Evolutionary conservation across 2,113 vertebrate genomes (phyloP).

Genomic region (Vulpes ferrilata): DNA sequence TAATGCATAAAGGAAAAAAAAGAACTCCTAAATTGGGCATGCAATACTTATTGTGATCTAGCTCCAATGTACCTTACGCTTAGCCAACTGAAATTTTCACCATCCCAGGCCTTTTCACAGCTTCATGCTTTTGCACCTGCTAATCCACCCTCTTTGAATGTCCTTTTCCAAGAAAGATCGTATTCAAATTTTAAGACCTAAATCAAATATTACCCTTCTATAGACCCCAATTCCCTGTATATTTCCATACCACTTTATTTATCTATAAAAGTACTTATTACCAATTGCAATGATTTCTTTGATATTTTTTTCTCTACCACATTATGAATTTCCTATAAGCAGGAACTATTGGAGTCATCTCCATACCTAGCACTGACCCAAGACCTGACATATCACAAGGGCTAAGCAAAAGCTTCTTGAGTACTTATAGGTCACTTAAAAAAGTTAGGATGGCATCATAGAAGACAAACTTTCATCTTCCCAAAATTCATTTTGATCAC

Average conservation of each 20-base stretch:
- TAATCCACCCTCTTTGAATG: neutral
- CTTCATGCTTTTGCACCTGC: neutral
- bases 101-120: neutral
- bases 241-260: neutral
- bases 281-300: conserved; percentile 36
- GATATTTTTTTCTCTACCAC: neutral
- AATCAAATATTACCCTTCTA: neutral
- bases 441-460: conserved; percentile 31
- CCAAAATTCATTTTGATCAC: conserved; percentile 54
- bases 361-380: neutral
- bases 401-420: conserved; percentile 26
- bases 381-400: neutral
- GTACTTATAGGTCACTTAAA: conserved; percentile 47
- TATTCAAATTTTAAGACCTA: neutral
- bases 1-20: neutral
- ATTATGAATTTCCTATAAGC: conserved; percentile 30
- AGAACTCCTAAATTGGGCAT: neutral
- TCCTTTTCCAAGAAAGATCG: neutral
- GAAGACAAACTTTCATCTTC: neutral
- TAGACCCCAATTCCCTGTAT: neutral
- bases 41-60: neutral
- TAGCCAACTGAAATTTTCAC: neutral
- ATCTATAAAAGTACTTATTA: conserved; percentile 5
- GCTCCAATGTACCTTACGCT: neutral
- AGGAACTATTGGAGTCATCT: neutral